Conservation (phyloP, 2,797 vertebrate genomes). For the Psittacula derbiana region DNA sequence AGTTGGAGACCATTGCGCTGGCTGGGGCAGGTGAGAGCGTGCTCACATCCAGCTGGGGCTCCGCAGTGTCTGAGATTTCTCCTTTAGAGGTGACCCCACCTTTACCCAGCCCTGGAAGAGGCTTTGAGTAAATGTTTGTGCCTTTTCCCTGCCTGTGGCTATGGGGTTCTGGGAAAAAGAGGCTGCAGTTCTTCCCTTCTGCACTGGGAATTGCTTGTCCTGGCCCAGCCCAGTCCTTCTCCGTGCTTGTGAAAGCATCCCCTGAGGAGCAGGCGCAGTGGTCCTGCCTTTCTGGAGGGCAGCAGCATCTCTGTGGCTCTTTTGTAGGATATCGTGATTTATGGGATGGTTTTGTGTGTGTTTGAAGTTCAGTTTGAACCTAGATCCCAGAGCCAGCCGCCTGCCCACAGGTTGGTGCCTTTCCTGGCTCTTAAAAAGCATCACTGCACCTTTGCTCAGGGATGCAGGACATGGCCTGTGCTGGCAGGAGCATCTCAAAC, state of each 20-base stretch:
- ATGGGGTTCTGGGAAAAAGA: not conserved
- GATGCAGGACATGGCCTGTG: not conserved
- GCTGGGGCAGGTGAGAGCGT: not conserved
- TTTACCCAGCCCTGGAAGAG: not conserved
- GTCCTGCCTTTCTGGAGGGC: not conserved
- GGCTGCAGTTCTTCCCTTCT: not conserved
- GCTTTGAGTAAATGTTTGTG: not conserved
- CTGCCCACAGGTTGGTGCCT: not conserved
- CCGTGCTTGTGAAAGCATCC: not conserved
- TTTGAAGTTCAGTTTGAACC: not conserved
- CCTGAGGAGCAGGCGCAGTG: not conserved
- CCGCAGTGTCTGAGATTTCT: not conserved
- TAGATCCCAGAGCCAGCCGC: not conserved
- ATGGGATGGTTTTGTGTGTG: not conserved
- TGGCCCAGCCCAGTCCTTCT: not conserved
- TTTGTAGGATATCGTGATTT: not conserved
- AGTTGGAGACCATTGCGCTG: rapidly evolving
- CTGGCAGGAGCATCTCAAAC: not conserved
- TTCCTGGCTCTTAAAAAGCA: not conserved
- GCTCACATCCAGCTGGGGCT: not conserved
- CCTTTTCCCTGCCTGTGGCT: not conserved
- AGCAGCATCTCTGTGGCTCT: not conserved
- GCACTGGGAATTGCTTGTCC: not conserved
- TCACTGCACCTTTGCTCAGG: rapidly evolving
- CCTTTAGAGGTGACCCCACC: not conserved